Evolutionary conservation across 2,797 vertebrate genomes (phyloP).

Genomic region (Callimico goeldii): DNA sequence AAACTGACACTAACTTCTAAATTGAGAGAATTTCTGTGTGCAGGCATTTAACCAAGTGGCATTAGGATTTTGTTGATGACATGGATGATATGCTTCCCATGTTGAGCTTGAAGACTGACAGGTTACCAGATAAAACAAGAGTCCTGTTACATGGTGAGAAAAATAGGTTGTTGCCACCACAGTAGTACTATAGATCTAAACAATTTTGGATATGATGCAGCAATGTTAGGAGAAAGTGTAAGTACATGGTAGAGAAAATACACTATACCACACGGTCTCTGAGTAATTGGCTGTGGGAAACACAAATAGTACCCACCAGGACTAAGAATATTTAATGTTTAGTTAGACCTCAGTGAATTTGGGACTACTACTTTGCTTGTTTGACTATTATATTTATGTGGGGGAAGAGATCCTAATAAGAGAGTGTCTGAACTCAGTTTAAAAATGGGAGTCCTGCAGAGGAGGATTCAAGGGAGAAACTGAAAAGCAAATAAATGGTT

Average conservation of each 20-base stretch:
- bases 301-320: not conserved
- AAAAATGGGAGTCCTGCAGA: not conserved
- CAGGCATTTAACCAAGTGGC: not conserved
- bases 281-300: not conserved
- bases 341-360: not conserved
- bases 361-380: not conserved
- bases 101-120: not conserved
- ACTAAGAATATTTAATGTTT: not conserved
- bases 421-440: not conserved
- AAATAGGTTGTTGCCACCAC: not conserved
- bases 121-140: not conserved
- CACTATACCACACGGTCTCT: not conserved
- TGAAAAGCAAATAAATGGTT: constrained; percentile 34
- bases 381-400: not conserved
- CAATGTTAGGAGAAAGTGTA: not conserved
- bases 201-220: not conserved
- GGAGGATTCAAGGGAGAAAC: not conserved
- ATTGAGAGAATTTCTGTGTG: not conserved
- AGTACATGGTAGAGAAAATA: not conserved
- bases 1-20: not conserved
- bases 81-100: not conserved
- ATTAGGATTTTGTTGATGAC: not conserved
- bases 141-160: not conserved
- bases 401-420: not conserved
- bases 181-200: not conserved